Conservation (phyloP, 64 coral and sea anemone genomes). For the Exaiptasia diaphana region DNA sequence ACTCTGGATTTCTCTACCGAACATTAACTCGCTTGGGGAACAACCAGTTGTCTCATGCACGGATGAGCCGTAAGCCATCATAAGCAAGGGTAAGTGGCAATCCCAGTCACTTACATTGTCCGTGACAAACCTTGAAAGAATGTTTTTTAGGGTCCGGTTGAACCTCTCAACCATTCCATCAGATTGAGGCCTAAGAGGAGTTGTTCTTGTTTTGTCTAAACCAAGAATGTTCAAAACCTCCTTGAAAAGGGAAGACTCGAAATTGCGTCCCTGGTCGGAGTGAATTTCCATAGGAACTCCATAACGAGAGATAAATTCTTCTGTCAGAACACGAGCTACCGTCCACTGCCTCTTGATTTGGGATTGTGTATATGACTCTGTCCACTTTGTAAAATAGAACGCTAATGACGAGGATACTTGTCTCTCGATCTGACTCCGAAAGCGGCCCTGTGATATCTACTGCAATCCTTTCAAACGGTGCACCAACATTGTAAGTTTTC, state of each 20-base stretch:
- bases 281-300: background rate
- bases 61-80: slow-evolving; percentile 13
- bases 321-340: background rate
- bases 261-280: no score
- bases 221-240: background rate
- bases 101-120: slow-evolving; percentile 39
- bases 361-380: no score
- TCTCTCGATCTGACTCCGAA: background rate
- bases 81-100: slow-evolving; percentile 9
- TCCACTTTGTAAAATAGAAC: background rate
- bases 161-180: slow-evolving; percentile 62
- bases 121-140: slow-evolving; percentile 5
- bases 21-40: background rate
- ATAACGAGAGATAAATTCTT: background rate
- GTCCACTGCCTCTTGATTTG: no score
- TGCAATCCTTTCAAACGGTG: no score
- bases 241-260: no score
- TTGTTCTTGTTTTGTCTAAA: background rate
- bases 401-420: background rate
- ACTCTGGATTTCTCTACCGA: slow-evolving; percentile 10
- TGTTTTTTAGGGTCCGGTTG: slow-evolving; percentile 34
- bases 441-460: no score
- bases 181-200: background rate
- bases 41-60: slow-evolving; percentile 35
- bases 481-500: no score